Evolutionary conservation across 1,140 invertebrate species (phyloP).

Genomic region (Drosophila pachea): DNA sequence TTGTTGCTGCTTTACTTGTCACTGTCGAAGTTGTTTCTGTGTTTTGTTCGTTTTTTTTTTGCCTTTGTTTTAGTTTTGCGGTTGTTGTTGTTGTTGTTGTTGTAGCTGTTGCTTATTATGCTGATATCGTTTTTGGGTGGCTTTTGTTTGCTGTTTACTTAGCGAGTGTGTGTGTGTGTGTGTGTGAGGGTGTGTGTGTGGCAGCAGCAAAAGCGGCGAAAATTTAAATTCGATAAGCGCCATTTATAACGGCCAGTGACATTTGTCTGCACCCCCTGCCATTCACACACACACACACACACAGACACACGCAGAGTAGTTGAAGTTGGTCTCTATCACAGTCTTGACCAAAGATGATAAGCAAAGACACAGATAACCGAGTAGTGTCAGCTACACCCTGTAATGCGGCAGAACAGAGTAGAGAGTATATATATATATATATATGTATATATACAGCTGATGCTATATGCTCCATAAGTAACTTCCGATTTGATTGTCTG

Average conservation of each 20-base stretch:
- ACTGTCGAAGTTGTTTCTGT: conserved; percentile 53
- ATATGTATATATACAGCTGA: too few species aligned
- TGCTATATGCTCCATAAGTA: too few species aligned
- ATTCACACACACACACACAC: too few species aligned
- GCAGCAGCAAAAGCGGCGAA: conserved; percentile 40
- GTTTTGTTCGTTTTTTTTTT: conserved; percentile 52
- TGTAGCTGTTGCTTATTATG: conserved; percentile 59
- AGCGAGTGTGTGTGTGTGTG: conserved; percentile 21
- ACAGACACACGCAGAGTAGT: too few species aligned
- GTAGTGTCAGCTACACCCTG: too few species aligned
- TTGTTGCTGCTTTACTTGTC: conserved; percentile 49
- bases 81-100: conserved; percentile 44
- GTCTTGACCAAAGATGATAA: too few species aligned
- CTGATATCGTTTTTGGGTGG: conserved; percentile 65
- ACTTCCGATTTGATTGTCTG: too few species aligned
- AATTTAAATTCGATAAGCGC: conserved; percentile 71
- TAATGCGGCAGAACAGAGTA: too few species aligned
- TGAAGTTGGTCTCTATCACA: too few species aligned
- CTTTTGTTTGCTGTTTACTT: conserved; percentile 39
- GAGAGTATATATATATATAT: too few species aligned
- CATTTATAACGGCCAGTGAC: conserved; percentile 51
- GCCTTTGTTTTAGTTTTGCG: conserved; percentile 55
- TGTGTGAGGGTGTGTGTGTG: conserved; percentile 32
- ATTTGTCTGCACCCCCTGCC: conserved; percentile 27
- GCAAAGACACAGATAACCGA: too few species aligned